Base-by-base conservation (phyloP, 2,888 invertebrate species). In the Polydrusus cervinus region DNA sequence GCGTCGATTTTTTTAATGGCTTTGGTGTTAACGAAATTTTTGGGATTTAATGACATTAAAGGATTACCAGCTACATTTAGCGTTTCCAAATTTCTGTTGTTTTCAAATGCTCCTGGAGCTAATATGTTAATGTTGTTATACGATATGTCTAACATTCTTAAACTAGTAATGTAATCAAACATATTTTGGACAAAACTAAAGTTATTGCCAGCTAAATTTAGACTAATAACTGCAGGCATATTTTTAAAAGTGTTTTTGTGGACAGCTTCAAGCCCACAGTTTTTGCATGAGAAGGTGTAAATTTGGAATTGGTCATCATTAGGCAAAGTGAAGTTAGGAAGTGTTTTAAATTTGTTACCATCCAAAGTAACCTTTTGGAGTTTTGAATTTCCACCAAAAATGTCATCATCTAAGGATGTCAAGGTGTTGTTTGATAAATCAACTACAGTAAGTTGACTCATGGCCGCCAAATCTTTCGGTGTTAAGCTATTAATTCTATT, bases 391-490 rank as follows among this genome's bases (percentile, higher is more conserved):
- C 90, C 90, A 78, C 90, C 90, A 82, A 95, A 93, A 64, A 94
- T 88, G 83, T 92, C 89, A 73, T 90, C 90, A 0, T 92, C 92
- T 40, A 95, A 87, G 76, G 91, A 90, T 68, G 91, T 91, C 65
- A 95, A 85, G 76, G 91, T 89, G 84, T 95, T 95, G 81, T 91
- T 90, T 3, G 94, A 93, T 76, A 95, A 88, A 85, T 95, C 93
- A 77, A 95, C 89, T 82, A 92, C 89, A 79, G 91, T 91, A 49
- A 95, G 88, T 78, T 91, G 90, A 70, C 90, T 89, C 74, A 95
- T 89, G 76, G 90, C 89, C 51, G 90, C 87, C 87, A 95, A 93
- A 7, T 93, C 91, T 82, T 92, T 91, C 16, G 91, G 90, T 81
- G 93, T 90, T 73, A 95, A 91, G 82, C 90, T 90, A 74, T 88